These are phyloP conservation scores for Lordiphosa andalusiaca DNA, from an alignment of 2,888 invertebrate species.

Conservation along the genomic window DNA sequence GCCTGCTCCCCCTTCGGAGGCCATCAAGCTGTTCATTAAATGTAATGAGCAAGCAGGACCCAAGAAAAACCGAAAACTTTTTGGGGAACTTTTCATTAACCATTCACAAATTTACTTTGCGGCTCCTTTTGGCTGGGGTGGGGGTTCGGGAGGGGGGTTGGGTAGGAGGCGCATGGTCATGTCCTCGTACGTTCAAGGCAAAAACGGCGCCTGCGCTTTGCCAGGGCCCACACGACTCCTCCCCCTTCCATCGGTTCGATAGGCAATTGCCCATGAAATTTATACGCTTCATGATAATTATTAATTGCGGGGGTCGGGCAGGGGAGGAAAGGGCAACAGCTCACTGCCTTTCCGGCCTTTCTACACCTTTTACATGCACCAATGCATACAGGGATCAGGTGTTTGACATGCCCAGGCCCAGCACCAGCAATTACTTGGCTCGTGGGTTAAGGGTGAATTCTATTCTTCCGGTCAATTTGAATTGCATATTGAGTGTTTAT, in stretches of 20 bases:
- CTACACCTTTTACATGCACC: conserved; percentile 76
- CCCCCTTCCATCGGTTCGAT: conserved; percentile 1
- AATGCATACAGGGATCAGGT: conserved; percentile 76
- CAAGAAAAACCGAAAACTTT: conserved; percentile 3
- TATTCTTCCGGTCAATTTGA: conserved; percentile 71
- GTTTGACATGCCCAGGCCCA: conserved; percentile 58
- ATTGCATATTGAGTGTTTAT: conserved; percentile 68
- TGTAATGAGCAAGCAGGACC: conserved; percentile 61
- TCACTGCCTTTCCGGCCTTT: conserved; percentile 58
- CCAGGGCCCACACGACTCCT: conserved; percentile 54
- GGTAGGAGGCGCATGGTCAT: conserved; percentile 23
- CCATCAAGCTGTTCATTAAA: conserved; percentile 61
- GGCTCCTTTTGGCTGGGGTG: conserved; percentile 37
- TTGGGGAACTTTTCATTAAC: conserved; percentile 71
- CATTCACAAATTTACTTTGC: conserved; percentile 77
- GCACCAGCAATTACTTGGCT: conserved; percentile 47
- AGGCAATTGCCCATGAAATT: conserved; percentile 77
- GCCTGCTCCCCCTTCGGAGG: not conserved
- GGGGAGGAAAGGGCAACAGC: conserved; percentile 13
- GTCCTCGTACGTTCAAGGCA: conserved; percentile 55
- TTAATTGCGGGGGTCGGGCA: conserved; percentile 60
- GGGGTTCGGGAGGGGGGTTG: not conserved
- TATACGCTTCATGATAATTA: conserved; percentile 68
- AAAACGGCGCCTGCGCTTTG: conserved; percentile 49
- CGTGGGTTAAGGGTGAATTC: conserved; percentile 10